These are phyloP conservation scores for Nephrotoma appendiculata DNA, from an alignment of 2,888 invertebrate species.

Conservation along the genomic window DNA sequence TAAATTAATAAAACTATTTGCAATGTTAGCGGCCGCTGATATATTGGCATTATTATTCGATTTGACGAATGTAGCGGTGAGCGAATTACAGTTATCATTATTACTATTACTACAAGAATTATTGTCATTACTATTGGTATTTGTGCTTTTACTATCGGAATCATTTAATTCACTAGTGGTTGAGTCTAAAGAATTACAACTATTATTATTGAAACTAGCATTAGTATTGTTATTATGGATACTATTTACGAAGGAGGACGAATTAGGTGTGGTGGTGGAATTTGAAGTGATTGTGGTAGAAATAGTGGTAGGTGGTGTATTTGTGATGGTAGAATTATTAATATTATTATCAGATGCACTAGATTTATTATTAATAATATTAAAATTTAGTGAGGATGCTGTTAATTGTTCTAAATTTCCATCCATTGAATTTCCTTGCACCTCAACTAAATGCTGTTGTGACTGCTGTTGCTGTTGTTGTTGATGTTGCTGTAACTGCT, in stretches of 20 bases:
- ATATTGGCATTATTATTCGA: slow-evolving; percentile 9
- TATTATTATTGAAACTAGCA: slow-evolving; percentile 1
- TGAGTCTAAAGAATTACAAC: not conserved
- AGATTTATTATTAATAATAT: slow-evolving; percentile 12
- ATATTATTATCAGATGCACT: slow-evolving; percentile 10
- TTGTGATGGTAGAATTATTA: slow-evolving; percentile 6
- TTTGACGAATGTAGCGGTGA: not conserved
- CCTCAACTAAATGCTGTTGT: slow-evolving; percentile 13
- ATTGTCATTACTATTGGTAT: slow-evolving; percentile 6
- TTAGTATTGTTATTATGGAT: slow-evolving; percentile 1
- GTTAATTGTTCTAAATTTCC: slow-evolving; percentile 12
- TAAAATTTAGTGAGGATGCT: slow-evolving; percentile 18
- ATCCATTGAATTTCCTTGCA: slow-evolving; percentile 11
- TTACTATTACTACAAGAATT: slow-evolving; percentile 2
- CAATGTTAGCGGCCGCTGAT: slow-evolving; percentile 12
- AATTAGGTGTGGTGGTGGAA: slow-evolving; percentile 10
- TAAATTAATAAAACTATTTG: slow-evolving; percentile 14
- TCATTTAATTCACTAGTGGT: slow-evolving; percentile 3
- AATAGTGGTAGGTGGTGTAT: slow-evolving; percentile 9
- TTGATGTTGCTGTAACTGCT: not conserved
- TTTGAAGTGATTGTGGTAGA: slow-evolving; percentile 13
- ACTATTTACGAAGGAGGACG: not conserved
- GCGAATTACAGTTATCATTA: slow-evolving; percentile 1
- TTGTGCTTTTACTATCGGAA: slow-evolving; percentile 4
- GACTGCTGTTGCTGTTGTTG: slow-evolving; percentile 15